Evolutionary conservation across 2,797 vertebrate species (phyloP).

Genomic region (Alca torda): DNA sequence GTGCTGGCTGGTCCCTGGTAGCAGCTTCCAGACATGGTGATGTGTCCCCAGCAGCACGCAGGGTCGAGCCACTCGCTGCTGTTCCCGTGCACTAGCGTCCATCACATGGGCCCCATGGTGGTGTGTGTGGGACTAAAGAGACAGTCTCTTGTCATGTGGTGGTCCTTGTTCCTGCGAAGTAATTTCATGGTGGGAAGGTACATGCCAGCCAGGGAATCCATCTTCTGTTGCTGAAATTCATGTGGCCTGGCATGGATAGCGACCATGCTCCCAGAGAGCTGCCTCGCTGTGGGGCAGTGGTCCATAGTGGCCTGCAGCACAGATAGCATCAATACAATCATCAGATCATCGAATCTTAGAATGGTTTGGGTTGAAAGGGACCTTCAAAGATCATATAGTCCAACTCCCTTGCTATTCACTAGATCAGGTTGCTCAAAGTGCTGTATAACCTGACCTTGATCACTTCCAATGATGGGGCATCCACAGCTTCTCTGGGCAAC

Average conservation of each 20-base stretch:
- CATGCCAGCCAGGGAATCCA: not conserved
- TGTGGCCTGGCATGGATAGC: not conserved
- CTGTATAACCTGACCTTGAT: no score
- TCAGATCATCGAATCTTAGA: not conserved
- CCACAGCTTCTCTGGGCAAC: not conserved
- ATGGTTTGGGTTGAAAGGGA: not conserved
- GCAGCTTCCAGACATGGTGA: not conserved
- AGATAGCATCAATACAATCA: not conserved
- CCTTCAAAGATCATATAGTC: not conserved
- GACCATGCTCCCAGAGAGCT: not conserved
- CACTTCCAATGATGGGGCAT: no score
- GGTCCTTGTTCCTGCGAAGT: not conserved
- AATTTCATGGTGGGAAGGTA: not conserved
- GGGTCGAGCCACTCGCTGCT: fast-evolving
- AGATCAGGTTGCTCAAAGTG: not conserved
- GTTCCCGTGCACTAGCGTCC: fast-evolving
- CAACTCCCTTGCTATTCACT: not conserved
- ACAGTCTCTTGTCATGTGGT: not conserved
- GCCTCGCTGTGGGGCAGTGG: not conserved
- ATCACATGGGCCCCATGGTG: fast-evolving
- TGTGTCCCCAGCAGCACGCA: not conserved
- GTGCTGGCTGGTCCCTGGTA: not conserved
- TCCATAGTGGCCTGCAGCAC: not conserved
- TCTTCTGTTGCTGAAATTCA: not conserved
- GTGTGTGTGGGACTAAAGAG: not conserved